These are phyloP conservation scores for Arnoldichthys spilopterus DNA, from an alignment of 2,797 vertebrate species.

Conservation along the genomic window DNA sequence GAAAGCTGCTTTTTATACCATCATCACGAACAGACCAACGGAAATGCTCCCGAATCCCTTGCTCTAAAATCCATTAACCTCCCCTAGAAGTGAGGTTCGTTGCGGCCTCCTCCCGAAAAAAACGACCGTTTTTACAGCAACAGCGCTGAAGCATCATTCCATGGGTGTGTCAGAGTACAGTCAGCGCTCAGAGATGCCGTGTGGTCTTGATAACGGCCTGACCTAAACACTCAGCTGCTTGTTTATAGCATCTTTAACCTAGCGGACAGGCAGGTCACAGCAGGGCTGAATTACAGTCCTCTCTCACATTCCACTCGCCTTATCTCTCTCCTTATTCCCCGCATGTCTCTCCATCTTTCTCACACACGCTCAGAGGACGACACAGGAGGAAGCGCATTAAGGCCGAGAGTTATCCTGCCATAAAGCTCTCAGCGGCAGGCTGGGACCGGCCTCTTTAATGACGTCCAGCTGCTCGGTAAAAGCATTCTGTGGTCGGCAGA, in stretches of 20 bases:
- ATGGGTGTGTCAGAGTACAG: neutral
- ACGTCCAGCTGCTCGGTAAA: constrained; percentile 15
- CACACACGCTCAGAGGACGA: constrained; percentile 6
- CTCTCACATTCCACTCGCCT: neutral
- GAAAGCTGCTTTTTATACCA: too few relatives aligned
- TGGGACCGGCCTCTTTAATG: constrained; percentile 20
- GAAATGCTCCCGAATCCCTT: too few relatives aligned
- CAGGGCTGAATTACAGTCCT: neutral
- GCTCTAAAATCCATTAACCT: too few relatives aligned
- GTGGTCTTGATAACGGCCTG: neutral
- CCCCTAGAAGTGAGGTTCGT: too few relatives aligned
- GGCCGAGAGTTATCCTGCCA: neutral
- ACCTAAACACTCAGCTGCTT: constrained; percentile 4
- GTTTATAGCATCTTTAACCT: constrained; percentile 23
- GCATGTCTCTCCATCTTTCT: neutral
- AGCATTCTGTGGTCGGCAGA: constrained; percentile 30
- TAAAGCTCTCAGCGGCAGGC: constrained; percentile 31
- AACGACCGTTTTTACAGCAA: too few relatives aligned
- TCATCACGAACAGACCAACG: too few relatives aligned
- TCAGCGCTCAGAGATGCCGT: neutral
- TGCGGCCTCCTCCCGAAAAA: too few relatives aligned
- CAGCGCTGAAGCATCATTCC: too few relatives aligned
- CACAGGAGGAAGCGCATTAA: constrained; percentile 30
- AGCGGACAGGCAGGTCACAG: neutral
- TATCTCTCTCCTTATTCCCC: constrained; percentile 8